A percentile compares a stretch with the other conserved stretches of the same genome.
Conservation (phyloP, 2,888 invertebrate species). For the Tenthredo distinguenda region DNA sequence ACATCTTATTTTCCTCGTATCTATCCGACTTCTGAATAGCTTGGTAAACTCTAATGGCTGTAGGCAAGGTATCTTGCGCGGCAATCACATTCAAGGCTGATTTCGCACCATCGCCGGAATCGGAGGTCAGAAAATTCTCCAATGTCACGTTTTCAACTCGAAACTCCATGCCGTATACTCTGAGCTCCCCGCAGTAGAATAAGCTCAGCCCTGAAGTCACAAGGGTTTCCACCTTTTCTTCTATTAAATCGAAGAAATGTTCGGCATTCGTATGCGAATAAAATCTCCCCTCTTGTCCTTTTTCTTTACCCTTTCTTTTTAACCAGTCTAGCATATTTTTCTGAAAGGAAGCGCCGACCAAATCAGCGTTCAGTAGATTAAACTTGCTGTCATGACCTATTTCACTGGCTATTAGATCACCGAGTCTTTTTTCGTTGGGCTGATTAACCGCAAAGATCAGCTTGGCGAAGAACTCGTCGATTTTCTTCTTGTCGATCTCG, state of each 20-base stretch:
- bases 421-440: neutral
- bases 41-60: neutral
- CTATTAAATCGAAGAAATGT: neutral
- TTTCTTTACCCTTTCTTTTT: neutral
- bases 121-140: neutral
- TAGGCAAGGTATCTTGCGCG: neutral
- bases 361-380: neutral
- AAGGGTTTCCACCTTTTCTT: neutral
- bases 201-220: neutral
- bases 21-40: neutral
- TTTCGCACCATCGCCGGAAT: neutral
- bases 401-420: neutral
- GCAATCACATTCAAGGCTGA: neutral
- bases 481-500: neutral
- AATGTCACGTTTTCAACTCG: neutral
- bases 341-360: neutral
- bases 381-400: neutral
- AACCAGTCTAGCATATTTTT: neutral
- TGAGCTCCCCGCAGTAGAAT: neutral
- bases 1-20: neutral
- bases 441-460: neutral
- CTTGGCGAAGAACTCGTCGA: neutral
- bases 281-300: neutral
- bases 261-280: neutral
- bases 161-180: neutral